Evolutionary conservation across 2,888 invertebrate genomes (phyloP), one percentile per base, ranked within the genome.

Genomic region (Tenthredo mesomela): DNA sequence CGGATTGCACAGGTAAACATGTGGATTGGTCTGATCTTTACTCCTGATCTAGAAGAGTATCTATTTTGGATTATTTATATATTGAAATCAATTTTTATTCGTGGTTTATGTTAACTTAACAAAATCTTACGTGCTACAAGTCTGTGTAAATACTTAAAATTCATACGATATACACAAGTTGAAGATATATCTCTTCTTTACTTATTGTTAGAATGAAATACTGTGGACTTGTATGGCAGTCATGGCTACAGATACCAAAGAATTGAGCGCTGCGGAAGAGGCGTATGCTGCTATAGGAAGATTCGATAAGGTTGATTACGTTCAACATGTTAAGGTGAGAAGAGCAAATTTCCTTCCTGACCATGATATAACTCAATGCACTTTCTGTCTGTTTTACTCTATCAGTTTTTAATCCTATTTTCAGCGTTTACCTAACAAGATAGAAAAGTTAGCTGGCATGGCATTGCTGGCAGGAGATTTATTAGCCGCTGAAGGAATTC

Each of bases 171-270:
- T 18, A 40, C 70, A 71, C 1, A 71, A 25, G 70, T 40, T 71
- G 1, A 37, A n/a, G 18, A 77, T 12, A 54, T 54, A 77, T 54
- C 54, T 40, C 21, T 71, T 71, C 25, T 71, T 40, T 47, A 29
- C 77, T 80, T 84, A 58, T 3, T 86, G 75, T 85, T 88, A 95
- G 92, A 95, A 95, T 87, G 94, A 95, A 85, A 95, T 95, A n/a
- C 94, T 99, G 21, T 99, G 99, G 99, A 97, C 98, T 0, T 98
- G 98, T 88, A 94, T 99, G 88, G 99, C 99, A 0, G 98, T 98
- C 0, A 95, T 99, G 92, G 97, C 99, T 0, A 97, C 97, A 85
- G 96, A 97, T 88, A 96, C 96, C 86, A 97, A 97, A 91, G 97
- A 99, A 89, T 93, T 98, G 84, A 96, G 96, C 85, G 96, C 98